phyloP scores from a whole-genome alignment of 2,113 vertebrate species.

The Mormoops blainvillei region DNA sequence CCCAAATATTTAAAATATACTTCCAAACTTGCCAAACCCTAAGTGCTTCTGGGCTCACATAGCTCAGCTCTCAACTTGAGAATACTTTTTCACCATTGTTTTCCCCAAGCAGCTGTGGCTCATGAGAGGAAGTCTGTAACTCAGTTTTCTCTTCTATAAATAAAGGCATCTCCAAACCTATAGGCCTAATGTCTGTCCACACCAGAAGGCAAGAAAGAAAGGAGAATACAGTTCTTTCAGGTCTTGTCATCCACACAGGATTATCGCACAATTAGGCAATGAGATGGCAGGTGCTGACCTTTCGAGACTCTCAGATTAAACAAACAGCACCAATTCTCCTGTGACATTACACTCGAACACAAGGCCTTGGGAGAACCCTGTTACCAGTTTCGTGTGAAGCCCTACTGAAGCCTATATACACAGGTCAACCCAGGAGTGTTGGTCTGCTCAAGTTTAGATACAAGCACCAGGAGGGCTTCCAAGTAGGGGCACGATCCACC shows the following conservation, averaged over 20 bases:
- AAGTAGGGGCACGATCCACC: neutral
- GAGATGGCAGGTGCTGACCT: conserved; percentile 64
- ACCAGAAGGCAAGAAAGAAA: conserved; percentile 31
- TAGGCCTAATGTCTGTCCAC: neutral
- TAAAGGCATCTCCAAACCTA: conserved; percentile 32
- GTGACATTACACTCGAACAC: conserved; percentile 50
- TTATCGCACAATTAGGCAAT: neutral
- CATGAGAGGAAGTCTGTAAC: conserved; percentile 33
- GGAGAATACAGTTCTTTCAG: neutral
- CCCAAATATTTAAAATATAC: conserved; percentile 49
- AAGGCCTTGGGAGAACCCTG: conserved; percentile 35
- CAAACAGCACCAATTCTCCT: conserved; percentile 62
- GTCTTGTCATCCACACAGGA: conserved; percentile 29
- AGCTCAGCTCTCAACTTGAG: neutral
- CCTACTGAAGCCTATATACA: conserved; percentile 48
- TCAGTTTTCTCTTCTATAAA: conserved; percentile 62
- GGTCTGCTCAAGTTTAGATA: neutral
- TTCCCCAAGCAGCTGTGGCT: conserved; percentile 24
- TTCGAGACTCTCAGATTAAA: conserved; percentile 69
- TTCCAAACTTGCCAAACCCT: conserved; percentile 34
- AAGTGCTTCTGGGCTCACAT: conserved; percentile 18
- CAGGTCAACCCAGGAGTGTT: neutral
- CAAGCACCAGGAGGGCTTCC: neutral
- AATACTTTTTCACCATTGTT: neutral
- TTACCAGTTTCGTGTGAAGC: conserved; percentile 24